These are phyloP conservation scores for Teleogryllus occipitalis DNA, from an alignment of 1,140 invertebrate species.

Conservation along the genomic window DNA sequence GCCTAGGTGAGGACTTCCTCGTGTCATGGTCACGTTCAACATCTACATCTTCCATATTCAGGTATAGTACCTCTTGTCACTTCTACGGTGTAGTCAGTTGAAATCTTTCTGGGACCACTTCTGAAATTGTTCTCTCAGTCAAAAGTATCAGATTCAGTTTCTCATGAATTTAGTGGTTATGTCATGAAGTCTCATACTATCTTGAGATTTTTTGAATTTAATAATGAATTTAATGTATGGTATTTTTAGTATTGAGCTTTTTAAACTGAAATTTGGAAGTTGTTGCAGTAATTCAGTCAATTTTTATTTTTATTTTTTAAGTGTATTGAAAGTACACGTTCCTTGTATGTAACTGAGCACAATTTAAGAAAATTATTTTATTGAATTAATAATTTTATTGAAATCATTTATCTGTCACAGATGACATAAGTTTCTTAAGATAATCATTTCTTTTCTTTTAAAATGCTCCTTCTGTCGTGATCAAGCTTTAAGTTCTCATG, in stretches of 20 bases:
- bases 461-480: neutral
- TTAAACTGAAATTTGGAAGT: neutral
- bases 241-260: neutral
- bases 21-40: slow-evolving; percentile 56
- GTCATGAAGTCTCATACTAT: neutral
- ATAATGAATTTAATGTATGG: neutral
- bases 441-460: neutral
- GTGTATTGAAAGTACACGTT: too few species aligned
- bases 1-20: slow-evolving; percentile 51
- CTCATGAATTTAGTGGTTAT: neutral
- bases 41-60: slow-evolving; percentile 53
- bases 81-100: neutral
- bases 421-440: neutral
- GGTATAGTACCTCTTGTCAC: slow-evolving; percentile 34
- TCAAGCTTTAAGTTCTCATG: neutral
- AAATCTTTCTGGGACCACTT: neutral
- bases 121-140: neutral
- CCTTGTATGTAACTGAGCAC: too few species aligned
- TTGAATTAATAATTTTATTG: too few species aligned
- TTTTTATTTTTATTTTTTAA: too few species aligned
- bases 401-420: too few species aligned
- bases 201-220: neutral
- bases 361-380: too few species aligned
- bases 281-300: neutral
- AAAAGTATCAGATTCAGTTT: neutral